Percentiles rank a stretch among this genome's conserved stretches.
Conservation (phyloP, 1,140 invertebrate species). For the Drosophila seguyi region DNA sequence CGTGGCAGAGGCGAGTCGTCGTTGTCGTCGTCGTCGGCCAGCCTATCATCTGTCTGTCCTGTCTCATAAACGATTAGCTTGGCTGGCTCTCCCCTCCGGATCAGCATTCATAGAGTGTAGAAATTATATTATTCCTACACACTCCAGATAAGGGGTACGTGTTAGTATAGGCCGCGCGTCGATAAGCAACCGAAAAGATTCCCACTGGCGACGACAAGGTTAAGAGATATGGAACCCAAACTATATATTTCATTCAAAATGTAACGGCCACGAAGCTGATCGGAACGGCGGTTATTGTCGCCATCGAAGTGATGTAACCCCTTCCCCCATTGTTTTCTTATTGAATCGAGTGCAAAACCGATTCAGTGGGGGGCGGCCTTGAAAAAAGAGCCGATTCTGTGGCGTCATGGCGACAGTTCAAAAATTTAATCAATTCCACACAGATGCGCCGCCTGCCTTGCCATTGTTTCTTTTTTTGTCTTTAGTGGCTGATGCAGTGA, state of each 20-base stretch:
- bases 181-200: slow-evolving; percentile 47
- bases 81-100: slow-evolving; percentile 33
- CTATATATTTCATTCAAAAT: slow-evolving; percentile 18
- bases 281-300: slow-evolving; percentile 3
- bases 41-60: slow-evolving; percentile 23
- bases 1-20: slow-evolving; percentile 29
- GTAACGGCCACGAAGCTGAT: slow-evolving; percentile 20
- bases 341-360: slow-evolving; percentile 30
- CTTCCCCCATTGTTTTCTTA: slow-evolving; percentile 29
- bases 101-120: slow-evolving; percentile 33
- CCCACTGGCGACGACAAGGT: slow-evolving; percentile 13
- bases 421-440: slow-evolving; percentile 76
- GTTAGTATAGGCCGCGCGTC: slow-evolving; percentile 16
- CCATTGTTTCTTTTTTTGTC: not conserved
- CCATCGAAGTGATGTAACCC: slow-evolving; percentile 29
- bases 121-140: slow-evolving; percentile 20
- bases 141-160: slow-evolving; percentile 53
- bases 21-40: not conserved
- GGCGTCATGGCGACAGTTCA: slow-evolving; percentile 69
- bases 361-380: slow-evolving; percentile 33
- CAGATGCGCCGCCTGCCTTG: slow-evolving; percentile 13
- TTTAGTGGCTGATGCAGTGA: slow-evolving; percentile 23
- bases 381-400: slow-evolving; percentile 44
- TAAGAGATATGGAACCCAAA: not conserved
- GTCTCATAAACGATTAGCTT: slow-evolving; percentile 34